Base-by-base conservation (phyloP, 2,888 invertebrate species). In the Agrotis ipsilon region DNA sequence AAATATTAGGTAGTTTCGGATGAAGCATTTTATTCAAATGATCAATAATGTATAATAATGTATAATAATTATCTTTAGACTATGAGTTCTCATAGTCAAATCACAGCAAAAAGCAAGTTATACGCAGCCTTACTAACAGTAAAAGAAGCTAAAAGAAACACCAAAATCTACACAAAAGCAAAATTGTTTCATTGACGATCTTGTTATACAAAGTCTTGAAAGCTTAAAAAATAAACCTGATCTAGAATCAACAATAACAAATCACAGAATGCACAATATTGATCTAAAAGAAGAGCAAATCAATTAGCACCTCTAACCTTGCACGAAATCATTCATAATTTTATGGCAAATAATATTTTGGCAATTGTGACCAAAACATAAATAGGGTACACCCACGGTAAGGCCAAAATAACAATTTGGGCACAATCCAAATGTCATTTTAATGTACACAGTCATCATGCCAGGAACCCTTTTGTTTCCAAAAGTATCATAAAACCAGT, bases 381-480 rank as follows among this genome's bases (percentile, higher is more conserved):
- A 87, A 88, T 86, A 85, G 73, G 72, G 73, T 74, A 78, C 82
- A 80, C 82, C 80, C 85, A 84, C 85, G 60, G 76, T 86, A 90
- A 91, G 89, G 92, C 84, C 88, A 84, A 89, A 89, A 86, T 86
- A 86, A 85, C 80, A 43, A 81, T 84, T 92, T 93, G 92, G 92
- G 87, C 82, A 83, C 86, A 88, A 89, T 93, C 94, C 93, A 93
- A 94, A 90, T 91, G 88, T 88, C 88, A 90, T 88, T 87, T 85
- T 84, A 86, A 87, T 83, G 78, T 75, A 77, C 66, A 76, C 75
- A 78, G 66, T 67, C 83, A 78, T 80, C 72, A 82, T 79, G 74
- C 70, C 78, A 80, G 72, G 54, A 69, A 57, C 55, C 69, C 71
- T 60, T 78, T 81, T 81, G 67, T 78, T 73, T 48, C 43, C 0